These are phyloP conservation scores for Squalus acanthias DNA, from an alignment of 2,797 vertebrate species.

Conservation along the genomic window DNA sequence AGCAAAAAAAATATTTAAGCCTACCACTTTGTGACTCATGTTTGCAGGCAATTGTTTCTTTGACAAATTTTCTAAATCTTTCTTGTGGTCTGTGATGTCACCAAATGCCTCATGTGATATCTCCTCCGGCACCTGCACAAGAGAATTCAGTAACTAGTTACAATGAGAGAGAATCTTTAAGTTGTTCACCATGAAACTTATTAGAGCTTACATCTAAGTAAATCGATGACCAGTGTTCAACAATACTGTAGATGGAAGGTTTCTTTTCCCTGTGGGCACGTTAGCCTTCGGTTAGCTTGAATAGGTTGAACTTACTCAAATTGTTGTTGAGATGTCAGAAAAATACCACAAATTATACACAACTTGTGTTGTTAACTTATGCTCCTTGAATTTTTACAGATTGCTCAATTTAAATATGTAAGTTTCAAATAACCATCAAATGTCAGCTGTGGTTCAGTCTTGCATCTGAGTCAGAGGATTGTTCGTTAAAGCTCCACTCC, in stretches of 20 bases:
- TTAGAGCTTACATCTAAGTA: background rate
- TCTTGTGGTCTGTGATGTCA: conserved; percentile 58
- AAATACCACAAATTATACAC: background rate
- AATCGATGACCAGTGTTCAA: background rate
- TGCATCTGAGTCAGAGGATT: background rate
- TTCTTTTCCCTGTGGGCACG: background rate
- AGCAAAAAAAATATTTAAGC: conserved; percentile 44
- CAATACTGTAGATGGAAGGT: background rate
- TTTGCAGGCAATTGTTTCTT: conserved; percentile 64
- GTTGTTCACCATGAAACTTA: background rate
- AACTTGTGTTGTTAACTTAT: background rate
- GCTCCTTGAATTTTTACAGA: background rate
- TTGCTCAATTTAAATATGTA: background rate
- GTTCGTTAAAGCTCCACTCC: background rate
- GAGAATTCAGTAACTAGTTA: background rate
- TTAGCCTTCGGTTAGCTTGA: background rate
- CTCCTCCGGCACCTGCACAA: conserved; percentile 14
- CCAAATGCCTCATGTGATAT: conserved; percentile 53
- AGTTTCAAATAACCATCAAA: background rate
- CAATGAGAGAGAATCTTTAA: background rate
- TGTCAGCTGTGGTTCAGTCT: background rate
- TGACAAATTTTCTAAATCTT: conserved; percentile 45
- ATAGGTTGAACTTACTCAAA: background rate
- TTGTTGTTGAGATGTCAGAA: background rate
- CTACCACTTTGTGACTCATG: conserved; percentile 76